These are phyloP conservation scores for zebrafish (Danio rerio) DNA, from an alignment of 2,113 vertebrate genomes.

Conservation along the genomic window GRCz12tu NC_133185.1:24865001-24865500, in stretches of 20 bases:
- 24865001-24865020: neutral
- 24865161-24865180: neutral
- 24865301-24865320: no score
- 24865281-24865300: no score
- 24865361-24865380: no score
- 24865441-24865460: no score
- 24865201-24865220: neutral
- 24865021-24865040: slow-evolving; percentile 18
- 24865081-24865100: slow-evolving; percentile 29
- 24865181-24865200: neutral
- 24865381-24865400: no score
- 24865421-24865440: no score
- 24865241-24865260: neutral
- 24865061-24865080: neutral
- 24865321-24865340: no score
- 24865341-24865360: no score
- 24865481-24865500: no score
- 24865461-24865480: no score
- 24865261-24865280: neutral
- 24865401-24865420: no score
- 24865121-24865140: neutral
- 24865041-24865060: slow-evolving; percentile 18
- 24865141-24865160: neutral
- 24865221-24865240: neutral
- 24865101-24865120: neutral